A percentile compares a stretch with the other conserved stretches of the same genome.
Conservation (phyloP, 2,888 invertebrate species). For the Limnephilus auricula region DNA sequence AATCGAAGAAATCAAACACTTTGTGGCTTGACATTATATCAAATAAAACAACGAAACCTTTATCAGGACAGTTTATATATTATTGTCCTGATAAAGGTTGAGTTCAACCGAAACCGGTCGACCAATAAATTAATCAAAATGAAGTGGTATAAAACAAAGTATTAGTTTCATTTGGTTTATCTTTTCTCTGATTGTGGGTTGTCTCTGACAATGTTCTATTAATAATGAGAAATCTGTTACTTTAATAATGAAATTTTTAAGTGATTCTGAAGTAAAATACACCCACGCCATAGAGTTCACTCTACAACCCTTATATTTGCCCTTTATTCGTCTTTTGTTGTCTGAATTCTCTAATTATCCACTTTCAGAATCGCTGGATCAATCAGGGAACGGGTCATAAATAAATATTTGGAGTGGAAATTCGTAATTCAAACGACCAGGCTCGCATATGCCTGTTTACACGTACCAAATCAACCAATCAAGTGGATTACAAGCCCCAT, state of each 20-base stretch:
- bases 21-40: too few relatives aligned
- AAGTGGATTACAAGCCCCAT: background rate
- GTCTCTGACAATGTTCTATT: too few relatives aligned
- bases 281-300: background rate
- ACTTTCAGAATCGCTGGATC: background rate
- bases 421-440: background rate
- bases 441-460: constrained; percentile 11
- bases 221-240: too few relatives aligned
- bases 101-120: too few relatives aligned
- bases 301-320: background rate
- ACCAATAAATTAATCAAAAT: too few relatives aligned
- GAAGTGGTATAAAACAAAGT: too few relatives aligned
- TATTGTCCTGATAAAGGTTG: too few relatives aligned
- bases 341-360: background rate
- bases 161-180: too few relatives aligned
- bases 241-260: background rate
- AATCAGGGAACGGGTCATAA: background rate
- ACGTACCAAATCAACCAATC: constrained; percentile 24
- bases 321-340: background rate
- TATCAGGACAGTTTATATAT: too few relatives aligned
- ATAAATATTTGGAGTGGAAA: background rate
- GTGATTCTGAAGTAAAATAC: background rate
- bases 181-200: too few relatives aligned
- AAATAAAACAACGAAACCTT: too few relatives aligned
- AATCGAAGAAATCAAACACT: too few relatives aligned